Percentiles rank a stretch among this genome's conserved stretches.
Conservation (phyloP, 1,140 invertebrate genomes). For the Apis florea region DNA sequence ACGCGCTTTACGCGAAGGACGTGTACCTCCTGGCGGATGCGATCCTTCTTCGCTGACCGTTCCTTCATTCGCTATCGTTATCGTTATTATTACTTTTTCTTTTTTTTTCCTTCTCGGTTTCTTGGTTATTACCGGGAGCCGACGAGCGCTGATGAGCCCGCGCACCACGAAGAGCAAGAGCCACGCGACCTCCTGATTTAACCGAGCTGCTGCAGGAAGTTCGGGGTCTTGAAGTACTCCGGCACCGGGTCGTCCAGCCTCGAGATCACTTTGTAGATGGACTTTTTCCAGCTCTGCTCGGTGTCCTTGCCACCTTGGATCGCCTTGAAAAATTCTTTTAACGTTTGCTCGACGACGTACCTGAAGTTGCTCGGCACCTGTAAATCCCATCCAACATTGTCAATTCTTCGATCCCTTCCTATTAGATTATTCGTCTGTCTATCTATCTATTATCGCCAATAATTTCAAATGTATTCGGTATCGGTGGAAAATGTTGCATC, state of each 20-base stretch:
- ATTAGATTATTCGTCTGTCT: no score
- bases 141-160: conserved; percentile 61
- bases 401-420: not conserved
- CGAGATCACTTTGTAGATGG: conserved; percentile 99
- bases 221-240: conserved; percentile 99
- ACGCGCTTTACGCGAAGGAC: conserved; percentile 66
- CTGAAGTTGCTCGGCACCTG: conserved; percentile 99
- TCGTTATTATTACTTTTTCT: no score
- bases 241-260: conserved; percentile 98
- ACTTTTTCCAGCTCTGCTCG: conserved; percentile 99
- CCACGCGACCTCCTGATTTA: conserved; percentile 82
- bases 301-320: conserved; percentile 96
- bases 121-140: conserved; percentile 59
- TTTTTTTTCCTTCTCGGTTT: not conserved
- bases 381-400: conserved; percentile 24
- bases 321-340: conserved; percentile 99
- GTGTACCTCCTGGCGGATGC: conserved; percentile 63
- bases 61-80: conserved; percentile 35
- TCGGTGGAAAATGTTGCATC: no score
- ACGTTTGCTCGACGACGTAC: conserved; percentile 97
- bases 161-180: conserved; percentile 71
- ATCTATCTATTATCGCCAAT: no score
- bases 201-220: conserved; percentile 99
- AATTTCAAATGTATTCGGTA: no score
- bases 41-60: conserved; percentile 62